Base-by-base conservation (phyloP, 1,140 invertebrate genomes). In the Chlorops oryzae region DNA sequence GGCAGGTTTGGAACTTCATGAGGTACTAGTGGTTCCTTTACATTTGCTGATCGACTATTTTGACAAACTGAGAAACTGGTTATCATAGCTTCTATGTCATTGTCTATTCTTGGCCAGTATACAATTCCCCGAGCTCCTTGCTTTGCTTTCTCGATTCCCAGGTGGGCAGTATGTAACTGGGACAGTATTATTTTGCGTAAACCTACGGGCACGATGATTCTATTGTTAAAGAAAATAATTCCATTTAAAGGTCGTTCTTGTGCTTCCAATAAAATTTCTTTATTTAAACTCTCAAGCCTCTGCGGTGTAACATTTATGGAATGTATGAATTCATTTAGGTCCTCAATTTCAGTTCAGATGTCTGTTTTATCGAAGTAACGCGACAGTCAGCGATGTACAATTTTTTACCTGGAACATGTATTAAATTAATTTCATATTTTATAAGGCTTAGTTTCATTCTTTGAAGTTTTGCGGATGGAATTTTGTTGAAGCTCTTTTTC, bases 401-500 rank as follows among this genome's bases (percentile, higher is more conserved):
- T n/a, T n/a, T n/a, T 55, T 62, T 61, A 2, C 61, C 66, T 27
- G 65, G 60, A 9, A 61, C 13, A 47, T 65, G 60, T 10, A 42
- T 47, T 2, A 59, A 49, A 17, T 62, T 59, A 25, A 67, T 50
- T 20, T 60, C 52, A 57, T 73, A 76, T 32, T 60, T 59, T 24
- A 41, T 64, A 60, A 45, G 57, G 54, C 37, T 57, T 54, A 51
- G 57, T 65, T 24, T 28, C 59, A 15, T 72, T 65, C 17, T 10
- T 21, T 12, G 57, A 51, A 17, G 71, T 54, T 18, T 73, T 56
- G n/a, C n/a, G n/a, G n/a, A n/a, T n/a, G n/a, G n/a, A n/a, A n/a
- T n/a, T n/a, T n/a, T n/a, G n/a, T n/a, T n/a, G n/a, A n/a, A n/a
- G n/a, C n/a, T n/a, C n/a, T n/a, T n/a, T n/a, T n/a, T n/a, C n/a